Conservation (phyloP, 2,888 invertebrate species). For the Mythimna vitellina region DNA sequence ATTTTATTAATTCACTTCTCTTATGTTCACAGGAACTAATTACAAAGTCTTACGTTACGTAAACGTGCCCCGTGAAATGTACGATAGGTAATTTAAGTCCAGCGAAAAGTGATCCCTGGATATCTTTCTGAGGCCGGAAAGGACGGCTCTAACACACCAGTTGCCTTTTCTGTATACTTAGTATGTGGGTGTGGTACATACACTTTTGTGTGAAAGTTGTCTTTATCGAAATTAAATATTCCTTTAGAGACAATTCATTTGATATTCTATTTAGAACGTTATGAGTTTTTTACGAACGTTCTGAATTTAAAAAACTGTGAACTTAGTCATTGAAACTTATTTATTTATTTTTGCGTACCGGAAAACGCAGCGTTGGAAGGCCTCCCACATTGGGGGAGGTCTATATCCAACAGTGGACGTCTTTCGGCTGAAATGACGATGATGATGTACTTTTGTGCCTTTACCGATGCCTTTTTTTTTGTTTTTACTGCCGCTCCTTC, state of each 20-base stretch:
- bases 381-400: too few relatives aligned
- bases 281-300: background rate
- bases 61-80: conserved; percentile 57
- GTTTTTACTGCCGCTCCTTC: too few relatives aligned
- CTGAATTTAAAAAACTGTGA: conserved; percentile 1
- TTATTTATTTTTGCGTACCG: too few relatives aligned
- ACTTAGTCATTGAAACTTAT: too few relatives aligned
- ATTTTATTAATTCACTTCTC: conserved; percentile 69
- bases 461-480: too few relatives aligned
- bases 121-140: background rate
- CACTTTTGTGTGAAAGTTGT: conserved; percentile 1
- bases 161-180: background rate
- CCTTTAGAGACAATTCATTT: conserved; percentile 3
- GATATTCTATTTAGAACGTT: background rate
- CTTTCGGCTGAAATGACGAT: too few relatives aligned
- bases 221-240: conserved; percentile 15
- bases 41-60: conserved; percentile 68
- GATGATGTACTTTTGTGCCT: too few relatives aligned
- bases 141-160: conserved; percentile 27
- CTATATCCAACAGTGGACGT: too few relatives aligned
- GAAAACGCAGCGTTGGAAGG: too few relatives aligned
- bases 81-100: conserved; percentile 56
- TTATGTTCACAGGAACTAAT: conserved; percentile 66
- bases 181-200: background rate
- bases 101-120: conserved; percentile 38